Conservation (phyloP, 2,797 vertebrate genomes). For the Spinus olivaceus region DNA sequence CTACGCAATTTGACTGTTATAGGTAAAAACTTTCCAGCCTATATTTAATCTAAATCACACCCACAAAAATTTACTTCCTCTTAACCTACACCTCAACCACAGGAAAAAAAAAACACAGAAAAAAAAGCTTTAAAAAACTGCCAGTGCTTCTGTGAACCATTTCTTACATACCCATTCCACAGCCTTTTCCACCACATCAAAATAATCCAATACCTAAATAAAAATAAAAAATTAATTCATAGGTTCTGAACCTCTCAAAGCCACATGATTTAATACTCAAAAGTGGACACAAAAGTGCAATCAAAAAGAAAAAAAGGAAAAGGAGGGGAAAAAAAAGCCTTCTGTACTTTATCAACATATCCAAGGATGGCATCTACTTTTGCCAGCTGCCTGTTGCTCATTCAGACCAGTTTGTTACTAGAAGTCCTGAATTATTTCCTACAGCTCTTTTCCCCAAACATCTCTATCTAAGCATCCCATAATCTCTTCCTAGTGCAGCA, state of each 20-base stretch:
- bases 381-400: background rate
- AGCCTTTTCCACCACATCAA: background rate
- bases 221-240: background rate
- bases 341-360: background rate
- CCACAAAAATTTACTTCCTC: background rate
- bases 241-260: background rate
- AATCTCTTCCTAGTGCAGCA: accelerated
- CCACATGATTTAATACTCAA: background rate
- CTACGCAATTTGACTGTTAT: background rate
- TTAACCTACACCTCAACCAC: background rate
- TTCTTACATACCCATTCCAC: background rate
- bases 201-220: background rate
- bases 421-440: background rate
- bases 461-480: background rate
- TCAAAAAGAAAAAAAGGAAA: background rate
- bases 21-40: background rate
- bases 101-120: background rate
- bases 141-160: background rate
- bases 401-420: background rate
- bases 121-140: background rate
- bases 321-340: background rate
- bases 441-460: background rate
- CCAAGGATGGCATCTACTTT: background rate
- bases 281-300: background rate
- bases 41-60: background rate